Conservation (phyloP, 2,888 invertebrate species). For the Phania funesta region DNA sequence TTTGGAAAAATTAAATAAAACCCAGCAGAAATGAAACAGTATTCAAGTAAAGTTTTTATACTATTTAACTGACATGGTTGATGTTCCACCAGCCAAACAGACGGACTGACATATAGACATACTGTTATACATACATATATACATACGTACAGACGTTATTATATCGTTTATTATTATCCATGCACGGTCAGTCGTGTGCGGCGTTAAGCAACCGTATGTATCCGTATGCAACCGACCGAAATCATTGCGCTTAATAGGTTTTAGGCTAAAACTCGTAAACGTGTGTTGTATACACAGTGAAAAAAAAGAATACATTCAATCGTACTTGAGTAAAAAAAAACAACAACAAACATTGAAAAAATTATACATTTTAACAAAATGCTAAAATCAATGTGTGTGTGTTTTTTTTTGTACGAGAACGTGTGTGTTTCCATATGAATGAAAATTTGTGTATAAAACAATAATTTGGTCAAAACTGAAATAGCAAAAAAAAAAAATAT, state of each 20-base stretch:
- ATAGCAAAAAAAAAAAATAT: slow-evolving; percentile 32
- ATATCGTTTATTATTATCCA: slow-evolving; percentile 70
- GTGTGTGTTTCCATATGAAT: slow-evolving; percentile 61
- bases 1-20: background rate
- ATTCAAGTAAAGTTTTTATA: slow-evolving; percentile 31
- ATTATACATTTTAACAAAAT: slow-evolving; percentile 43
- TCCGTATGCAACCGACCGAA: slow-evolving; percentile 80
- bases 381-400: slow-evolving; percentile 61
- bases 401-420: slow-evolving; percentile 52
- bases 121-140: slow-evolving; percentile 24
- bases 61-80: slow-evolving; percentile 61
- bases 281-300: slow-evolving; percentile 46
- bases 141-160: slow-evolving; percentile 52
- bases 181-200: slow-evolving; percentile 81
- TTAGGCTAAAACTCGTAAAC: slow-evolving; percentile 62
- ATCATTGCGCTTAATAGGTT: slow-evolving; percentile 71
- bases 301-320: slow-evolving; percentile 33
- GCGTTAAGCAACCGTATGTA: slow-evolving; percentile 80
- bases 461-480: slow-evolving; percentile 63
- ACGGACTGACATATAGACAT: slow-evolving; percentile 9
- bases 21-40: background rate
- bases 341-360: slow-evolving; percentile 28
- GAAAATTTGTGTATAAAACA: slow-evolving; percentile 63
- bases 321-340: slow-evolving; percentile 43
- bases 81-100: slow-evolving; percentile 58